Conservation (phyloP, 2,888 invertebrate genomes). For the Oligia latruncula region DNA sequence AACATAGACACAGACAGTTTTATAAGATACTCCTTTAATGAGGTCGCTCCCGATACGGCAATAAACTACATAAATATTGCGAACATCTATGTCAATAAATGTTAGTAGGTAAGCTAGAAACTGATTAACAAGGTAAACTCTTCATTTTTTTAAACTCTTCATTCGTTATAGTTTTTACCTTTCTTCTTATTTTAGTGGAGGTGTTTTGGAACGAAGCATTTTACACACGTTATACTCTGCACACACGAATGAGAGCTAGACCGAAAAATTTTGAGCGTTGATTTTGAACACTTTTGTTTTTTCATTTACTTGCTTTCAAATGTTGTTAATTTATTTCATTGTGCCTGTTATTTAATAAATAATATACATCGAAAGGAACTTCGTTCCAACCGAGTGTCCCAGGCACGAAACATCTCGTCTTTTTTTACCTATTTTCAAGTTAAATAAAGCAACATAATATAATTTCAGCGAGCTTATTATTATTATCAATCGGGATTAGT, state of each 20-base stretch:
- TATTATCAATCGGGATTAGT: constrained; percentile 35
- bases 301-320: too few relatives aligned
- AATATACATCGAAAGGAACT: not conserved
- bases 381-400: not conserved
- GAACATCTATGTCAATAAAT: constrained; percentile 8
- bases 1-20: constrained; percentile 4
- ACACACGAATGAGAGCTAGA: not conserved
- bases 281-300: too few relatives aligned
- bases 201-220: too few relatives aligned
- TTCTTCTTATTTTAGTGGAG: not conserved
- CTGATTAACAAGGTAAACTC: not conserved
- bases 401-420: not conserved
- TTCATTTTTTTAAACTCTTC: not conserved
- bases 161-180: not conserved
- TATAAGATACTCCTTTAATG: not conserved
- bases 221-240: not conserved
- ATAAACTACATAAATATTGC: constrained; percentile 19
- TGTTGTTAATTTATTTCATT: not conserved
- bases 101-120: not conserved
- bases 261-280: too few relatives aligned
- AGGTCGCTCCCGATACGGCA: not conserved
- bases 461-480: not conserved
- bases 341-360: not conserved
- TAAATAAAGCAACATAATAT: not conserved
- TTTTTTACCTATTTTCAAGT: not conserved